These are phyloP conservation scores for Oscheius myriophilus DNA, from an alignment of 2,888 invertebrate genomes.

Conservation along the genomic window DNA sequence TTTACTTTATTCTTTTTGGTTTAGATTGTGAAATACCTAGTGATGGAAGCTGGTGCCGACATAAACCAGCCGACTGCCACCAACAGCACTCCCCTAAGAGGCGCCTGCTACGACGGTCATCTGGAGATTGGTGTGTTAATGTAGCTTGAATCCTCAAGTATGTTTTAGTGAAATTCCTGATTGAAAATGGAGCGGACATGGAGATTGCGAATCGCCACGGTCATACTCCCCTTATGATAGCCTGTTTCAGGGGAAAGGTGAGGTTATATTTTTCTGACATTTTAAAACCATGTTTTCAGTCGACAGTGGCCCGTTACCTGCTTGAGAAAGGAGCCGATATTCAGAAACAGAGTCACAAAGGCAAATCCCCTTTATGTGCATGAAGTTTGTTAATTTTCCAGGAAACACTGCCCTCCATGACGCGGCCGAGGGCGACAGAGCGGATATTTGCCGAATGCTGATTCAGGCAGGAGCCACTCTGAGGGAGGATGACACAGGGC, in stretches of 20 bases:
- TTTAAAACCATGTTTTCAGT: slow-evolving; percentile 53
- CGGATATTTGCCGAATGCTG: slow-evolving; percentile 89
- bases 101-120: slow-evolving; percentile 96
- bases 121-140: slow-evolving; percentile 80
- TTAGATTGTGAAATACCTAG: slow-evolving; percentile 46
- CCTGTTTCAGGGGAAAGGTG: slow-evolving; percentile 76
- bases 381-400: slow-evolving; percentile 4
- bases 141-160: not conserved
- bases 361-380: not conserved
- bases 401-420: slow-evolving; percentile 95
- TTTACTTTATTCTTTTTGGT: slow-evolving; percentile 4
- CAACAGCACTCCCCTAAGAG: slow-evolving; percentile 91
- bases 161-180: slow-evolving; percentile 81
- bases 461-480: slow-evolving; percentile 87
- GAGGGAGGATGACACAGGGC: slow-evolving; percentile 80
- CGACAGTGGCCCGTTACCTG: slow-evolving; percentile 34
- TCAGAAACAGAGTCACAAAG: slow-evolving; percentile 35
- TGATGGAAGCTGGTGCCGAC: slow-evolving; percentile 81
- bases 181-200: slow-evolving; percentile 91
- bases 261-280: not conserved
- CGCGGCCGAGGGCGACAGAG: slow-evolving; percentile 92
- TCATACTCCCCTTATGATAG: slow-evolving; percentile 97
- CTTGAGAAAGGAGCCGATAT: slow-evolving; percentile 38
- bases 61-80: slow-evolving; percentile 94
- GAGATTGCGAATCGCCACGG: slow-evolving; percentile 87